Conservation (phyloP, 37 sponge, comb jelly and placozoan species). For the Diacarnus erythraeanus region DNA sequence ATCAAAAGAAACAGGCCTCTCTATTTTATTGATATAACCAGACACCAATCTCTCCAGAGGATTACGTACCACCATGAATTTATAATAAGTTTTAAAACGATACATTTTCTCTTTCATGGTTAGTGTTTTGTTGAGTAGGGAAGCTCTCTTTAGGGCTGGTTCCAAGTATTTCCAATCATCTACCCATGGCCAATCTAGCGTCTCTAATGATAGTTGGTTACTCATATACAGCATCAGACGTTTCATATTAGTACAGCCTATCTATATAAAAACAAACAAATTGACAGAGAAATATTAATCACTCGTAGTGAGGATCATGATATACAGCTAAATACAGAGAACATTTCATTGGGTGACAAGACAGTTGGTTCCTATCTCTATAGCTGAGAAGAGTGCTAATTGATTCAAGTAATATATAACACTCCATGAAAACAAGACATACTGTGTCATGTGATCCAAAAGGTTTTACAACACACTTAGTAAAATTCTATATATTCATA, state of each 20-base stretch:
- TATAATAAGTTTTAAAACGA: constrained; percentile 38
- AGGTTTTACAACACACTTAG: too few species aligned
- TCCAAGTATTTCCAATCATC: constrained; percentile 32
- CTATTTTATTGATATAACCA: constrained; percentile 41
- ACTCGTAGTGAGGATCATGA: too few species aligned
- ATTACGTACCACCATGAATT: constrained; percentile 56
- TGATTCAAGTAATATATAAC: too few species aligned
- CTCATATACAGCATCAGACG: constrained; percentile 53
- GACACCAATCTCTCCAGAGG: constrained; percentile 66
- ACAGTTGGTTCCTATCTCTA: too few species aligned
- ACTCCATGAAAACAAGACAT: too few species aligned
- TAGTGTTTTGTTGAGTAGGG: constrained; percentile 26
- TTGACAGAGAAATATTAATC: not conserved
- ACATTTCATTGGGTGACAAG: too few species aligned
- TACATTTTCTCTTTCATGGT: not conserved
- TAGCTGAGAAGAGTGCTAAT: too few species aligned
- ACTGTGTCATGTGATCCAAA: too few species aligned
- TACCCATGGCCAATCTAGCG: constrained; percentile 49
- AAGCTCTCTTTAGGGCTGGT: constrained; percentile 37
- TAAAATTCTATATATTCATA: too few species aligned
- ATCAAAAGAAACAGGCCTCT: constrained; percentile 2
- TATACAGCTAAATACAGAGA: too few species aligned
- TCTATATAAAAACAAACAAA: constrained; percentile 2
- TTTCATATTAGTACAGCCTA: constrained; percentile 71
- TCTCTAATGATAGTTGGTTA: constrained; percentile 32